Base-by-base conservation (phyloP, 2,113 vertebrate species). In the Strix uralensis region DNA sequence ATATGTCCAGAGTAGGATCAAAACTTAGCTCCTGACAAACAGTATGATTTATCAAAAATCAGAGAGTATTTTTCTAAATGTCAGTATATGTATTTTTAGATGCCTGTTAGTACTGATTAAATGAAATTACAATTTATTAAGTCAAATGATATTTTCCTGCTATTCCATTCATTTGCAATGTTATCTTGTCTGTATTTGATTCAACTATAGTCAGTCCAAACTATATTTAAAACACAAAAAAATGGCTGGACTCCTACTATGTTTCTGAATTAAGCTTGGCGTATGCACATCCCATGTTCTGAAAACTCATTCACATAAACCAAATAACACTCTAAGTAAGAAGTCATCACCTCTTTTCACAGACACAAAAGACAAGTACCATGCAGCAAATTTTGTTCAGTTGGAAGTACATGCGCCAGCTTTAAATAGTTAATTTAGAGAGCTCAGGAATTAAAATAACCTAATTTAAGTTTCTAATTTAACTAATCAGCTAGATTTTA, bases 91-190 rank as follows among this genome's bases (percentile, higher is more conserved):
- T 78, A 90, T 81, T 91, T 93, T 90, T 75, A 92, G 66, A 65
- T 2, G 3, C 8, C 20, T 94, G 9, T 29, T 63, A 71, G 34
- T 26, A 91, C 23, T 42, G 70, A 77, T 92, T 77, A 88, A 86
- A 81, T 49, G 7, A 86, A 89, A 94, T 74, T 66, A 55, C 25
- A 93, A 86, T 62, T 79, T 83, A 82, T 62, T 85, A 85, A 72
- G 9, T 61, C 21, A 92, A 90, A 88, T 61, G 34, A 94, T 27
- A 55, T 81, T 90, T 90, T 65, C 40, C 54, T 83, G 58, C n/a
- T 86, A 62, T 81, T 86, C 32, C 34, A 58, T 73, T 90, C 6
- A 81, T 66, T 86, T 70, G 30, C 40, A 73, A 14, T 38, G 5
- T 40, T 77, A 6, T 36, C 23, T 75, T 44, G 70, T 82, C 59